Evolutionary conservation across 2,888 invertebrate genomes (phyloP).

Genomic region (Drosophila stalkeri): DNA sequence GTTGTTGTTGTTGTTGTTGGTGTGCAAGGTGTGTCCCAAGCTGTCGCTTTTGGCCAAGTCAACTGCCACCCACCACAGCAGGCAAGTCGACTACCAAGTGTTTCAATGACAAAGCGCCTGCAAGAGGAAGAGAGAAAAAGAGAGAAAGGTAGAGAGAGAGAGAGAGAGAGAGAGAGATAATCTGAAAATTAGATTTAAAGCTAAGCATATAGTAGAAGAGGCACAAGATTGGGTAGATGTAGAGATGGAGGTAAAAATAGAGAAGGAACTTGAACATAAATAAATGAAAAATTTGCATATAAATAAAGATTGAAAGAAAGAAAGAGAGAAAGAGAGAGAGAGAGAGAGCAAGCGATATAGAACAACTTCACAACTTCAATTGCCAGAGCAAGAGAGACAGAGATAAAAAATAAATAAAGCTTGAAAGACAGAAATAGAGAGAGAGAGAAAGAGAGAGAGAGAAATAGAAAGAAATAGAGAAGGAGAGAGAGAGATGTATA

Average conservation of each 20-base stretch:
- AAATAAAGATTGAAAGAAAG: neutral
- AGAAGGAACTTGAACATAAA: neutral
- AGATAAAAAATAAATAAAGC: neutral
- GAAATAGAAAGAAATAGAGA: neutral
- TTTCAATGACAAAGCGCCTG: conserved; percentile 37
- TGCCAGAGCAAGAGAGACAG: neutral
- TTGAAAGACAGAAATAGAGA: neutral
- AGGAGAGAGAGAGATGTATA: neutral
- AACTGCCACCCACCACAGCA: conserved; percentile 59
- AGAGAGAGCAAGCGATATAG: neutral
- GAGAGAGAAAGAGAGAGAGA: neutral
- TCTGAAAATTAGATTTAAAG: too few species aligned
- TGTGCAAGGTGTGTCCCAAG: conserved; percentile 72
- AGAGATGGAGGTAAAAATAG: neutral
- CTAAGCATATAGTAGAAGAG: neutral
- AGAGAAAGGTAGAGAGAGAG: neutral
- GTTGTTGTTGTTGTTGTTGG: conserved; percentile 32
- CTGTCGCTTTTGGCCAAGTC: conserved; percentile 51
- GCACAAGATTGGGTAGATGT: neutral
- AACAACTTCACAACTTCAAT: too few species aligned
- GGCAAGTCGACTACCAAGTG: conserved; percentile 28
- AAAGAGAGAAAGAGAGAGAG: too few species aligned
- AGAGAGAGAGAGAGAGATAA: neutral
- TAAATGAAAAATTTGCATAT: neutral
- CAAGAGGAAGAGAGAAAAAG: neutral